These are phyloP conservation scores for Acronicta alni DNA, from an alignment of 2,888 invertebrate genomes.

Conservation along the genomic window DNA sequence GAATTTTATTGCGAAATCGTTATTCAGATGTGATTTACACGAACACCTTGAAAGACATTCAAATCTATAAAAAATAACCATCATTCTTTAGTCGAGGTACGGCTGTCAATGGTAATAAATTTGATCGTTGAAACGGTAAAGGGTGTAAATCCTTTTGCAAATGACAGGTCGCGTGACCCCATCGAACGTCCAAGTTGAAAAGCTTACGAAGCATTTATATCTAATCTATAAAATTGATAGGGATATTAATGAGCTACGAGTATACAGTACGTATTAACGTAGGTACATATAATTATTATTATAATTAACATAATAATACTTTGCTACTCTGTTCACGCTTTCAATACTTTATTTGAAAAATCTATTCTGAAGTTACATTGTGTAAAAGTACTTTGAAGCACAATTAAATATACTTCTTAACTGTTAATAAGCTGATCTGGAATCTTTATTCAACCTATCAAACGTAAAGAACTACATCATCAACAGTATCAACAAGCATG, in stretches of 20 bases:
- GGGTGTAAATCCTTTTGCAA: slow-evolving; percentile 80
- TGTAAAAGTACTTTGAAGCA: too few relatives aligned
- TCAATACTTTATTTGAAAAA: too few relatives aligned
- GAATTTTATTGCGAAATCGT: slow-evolving; percentile 47
- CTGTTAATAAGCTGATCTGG: too few relatives aligned
- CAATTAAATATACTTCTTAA: too few relatives aligned
- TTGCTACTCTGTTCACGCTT: too few relatives aligned
- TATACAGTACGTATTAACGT: too few relatives aligned
- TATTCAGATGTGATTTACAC: slow-evolving; percentile 53
- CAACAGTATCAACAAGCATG: too few relatives aligned
- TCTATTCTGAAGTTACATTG: too few relatives aligned
- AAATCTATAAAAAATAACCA: slow-evolving; percentile 61
- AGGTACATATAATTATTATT: too few relatives aligned
- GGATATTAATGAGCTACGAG: too few relatives aligned
- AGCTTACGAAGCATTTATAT: slow-evolving; percentile 50
- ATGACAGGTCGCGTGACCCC: slow-evolving; percentile 79
- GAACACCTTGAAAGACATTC: slow-evolving; percentile 37
- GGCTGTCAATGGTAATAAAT: slow-evolving; percentile 73
- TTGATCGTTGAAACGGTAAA: slow-evolving; percentile 76
- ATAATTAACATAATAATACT: too few relatives aligned
- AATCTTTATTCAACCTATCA: background rate
- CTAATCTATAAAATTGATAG: slow-evolving; percentile 63
- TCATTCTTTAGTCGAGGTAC: slow-evolving; percentile 64
- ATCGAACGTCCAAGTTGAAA: slow-evolving; percentile 55
- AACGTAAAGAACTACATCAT: too few relatives aligned